Base-by-base conservation (phyloP, 2,113 vertebrate species). In the Rhadina sibilatrix region DNA sequence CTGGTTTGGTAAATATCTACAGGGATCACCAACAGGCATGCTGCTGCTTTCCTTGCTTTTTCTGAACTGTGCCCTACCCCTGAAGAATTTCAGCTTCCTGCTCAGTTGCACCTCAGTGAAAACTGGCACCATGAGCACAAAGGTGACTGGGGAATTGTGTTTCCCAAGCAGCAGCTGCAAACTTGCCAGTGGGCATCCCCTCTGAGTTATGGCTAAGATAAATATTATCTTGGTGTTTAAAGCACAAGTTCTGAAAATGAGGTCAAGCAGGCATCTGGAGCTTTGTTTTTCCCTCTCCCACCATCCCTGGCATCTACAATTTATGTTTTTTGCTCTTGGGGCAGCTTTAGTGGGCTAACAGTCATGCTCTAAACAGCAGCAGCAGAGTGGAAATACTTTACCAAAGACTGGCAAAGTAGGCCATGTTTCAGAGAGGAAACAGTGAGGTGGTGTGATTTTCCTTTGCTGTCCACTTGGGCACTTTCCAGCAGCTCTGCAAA, bases 71-170 rank as follows among this genome's bases (percentile, higher is more conserved):
- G 16, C 18, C 10, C 6, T 47, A 9, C 13, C 16, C 21, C 52
- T 42, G 16, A 66, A 95, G 77, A 80, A 66, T 66, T 93, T 84
- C 74, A 83, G 27, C 72, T 89, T 84, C 35, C 50, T 76, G 28
- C 44, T 74, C 27, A 80, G 31, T 70, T 4, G 33, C 31, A 66
- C 5, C 52, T 77, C 70, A 79, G 7, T 54, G 64, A 89, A 87
- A 91, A 49, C 9, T 59, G 44, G 18, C 27, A 20, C n/a, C 64
- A 23, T 0, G 46, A 46, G 10, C 53, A 42, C 60, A 76, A 54
- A 65, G 22, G 11, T 46, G 60, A 23, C 33, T 12, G 11, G 16
- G 35, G 31, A 85, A 63, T 20, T 33, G 7, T 19, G 47, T 21
- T 81, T 18, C 44, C 44, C 0, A 6, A 66, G 38, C 44, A 64